These are phyloP conservation scores for Arvicanthis niloticus DNA, from an alignment of 2,113 vertebrate genomes.

Conservation along the genomic window DNA sequence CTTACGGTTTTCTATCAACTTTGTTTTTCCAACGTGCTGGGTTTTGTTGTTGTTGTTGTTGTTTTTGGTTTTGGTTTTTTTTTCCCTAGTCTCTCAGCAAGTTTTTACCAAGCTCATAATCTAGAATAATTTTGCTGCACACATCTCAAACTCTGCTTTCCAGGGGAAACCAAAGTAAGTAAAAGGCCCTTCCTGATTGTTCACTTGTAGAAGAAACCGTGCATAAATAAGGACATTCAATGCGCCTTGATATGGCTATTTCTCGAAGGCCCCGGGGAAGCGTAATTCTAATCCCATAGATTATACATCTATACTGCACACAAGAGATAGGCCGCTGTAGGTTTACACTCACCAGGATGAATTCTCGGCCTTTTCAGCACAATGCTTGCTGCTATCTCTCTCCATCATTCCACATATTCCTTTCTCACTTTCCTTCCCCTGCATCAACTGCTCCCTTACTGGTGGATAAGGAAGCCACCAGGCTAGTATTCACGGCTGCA, in stretches of 20 bases:
- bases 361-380: neutral
- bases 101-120: neutral
- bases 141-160: neutral
- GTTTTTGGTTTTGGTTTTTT: no score
- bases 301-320: neutral
- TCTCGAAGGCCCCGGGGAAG: no score
- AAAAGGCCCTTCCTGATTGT: neutral
- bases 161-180: neutral
- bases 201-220: neutral
- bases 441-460: neutral
- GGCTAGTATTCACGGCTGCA: neutral
- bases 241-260: neutral
- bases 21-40: neutral
- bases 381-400: neutral
- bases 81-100: neutral
- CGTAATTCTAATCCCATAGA: neutral
- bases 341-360: neutral
- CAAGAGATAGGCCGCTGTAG: neutral
- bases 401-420: rapidly evolving
- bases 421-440: neutral
- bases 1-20: no score
- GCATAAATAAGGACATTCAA: neutral
- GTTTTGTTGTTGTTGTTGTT: no score
- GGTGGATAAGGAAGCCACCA: neutral
- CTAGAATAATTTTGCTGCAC: neutral